Evolutionary conservation across 2,113 vertebrate species (phyloP), one percentile per base, ranked within the genome.

Genomic region (Notarius lentiginosus): DNA sequence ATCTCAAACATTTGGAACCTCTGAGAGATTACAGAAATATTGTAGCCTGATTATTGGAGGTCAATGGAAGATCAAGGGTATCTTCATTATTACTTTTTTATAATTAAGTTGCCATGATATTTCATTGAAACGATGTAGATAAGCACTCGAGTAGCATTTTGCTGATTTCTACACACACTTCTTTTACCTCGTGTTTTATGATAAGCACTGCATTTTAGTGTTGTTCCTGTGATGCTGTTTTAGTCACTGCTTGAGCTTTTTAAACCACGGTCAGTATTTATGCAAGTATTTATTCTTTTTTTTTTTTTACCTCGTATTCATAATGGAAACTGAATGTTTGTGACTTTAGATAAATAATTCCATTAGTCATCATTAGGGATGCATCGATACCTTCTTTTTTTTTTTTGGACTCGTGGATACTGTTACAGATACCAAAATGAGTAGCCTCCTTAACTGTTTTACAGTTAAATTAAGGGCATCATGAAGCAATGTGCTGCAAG

Each of bases 271-370:
- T 80, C 65, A 87, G 84, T 91, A 89, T 76, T 61, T 88, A 84
- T 88, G 30, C 85, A 84, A 90, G 90, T 91, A 92, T 94, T 93
- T 93, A 94, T 94, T 92, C 92, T 93, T 89, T 89, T 88, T 84
- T 83, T 88, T 86, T 77, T 83, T 88, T 84, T 77, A 90, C 87
- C 51, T 86, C 55, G 81, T 87, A 90, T 93, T 88, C 75, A 87
- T 41, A 84, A 83, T 90, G 89, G 88, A 91, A 82, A 90, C 83
- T 92, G 93, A 95, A 94, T 94, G 94, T 95, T 88, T 89, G 88
- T 92, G 93, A 82, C 93, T 77, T 91, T 90, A 93, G 92, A 93
- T 94, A 95, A 93, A 92, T 90, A 90, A 70, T 89, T 89, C 87
- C 79, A 83, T 88, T 89, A 82, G 75, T 68, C 85, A 20, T 61